Evolutionary conservation across 1,140 invertebrate species (phyloP).

Genomic region (Drosophila pectinifera): DNA sequence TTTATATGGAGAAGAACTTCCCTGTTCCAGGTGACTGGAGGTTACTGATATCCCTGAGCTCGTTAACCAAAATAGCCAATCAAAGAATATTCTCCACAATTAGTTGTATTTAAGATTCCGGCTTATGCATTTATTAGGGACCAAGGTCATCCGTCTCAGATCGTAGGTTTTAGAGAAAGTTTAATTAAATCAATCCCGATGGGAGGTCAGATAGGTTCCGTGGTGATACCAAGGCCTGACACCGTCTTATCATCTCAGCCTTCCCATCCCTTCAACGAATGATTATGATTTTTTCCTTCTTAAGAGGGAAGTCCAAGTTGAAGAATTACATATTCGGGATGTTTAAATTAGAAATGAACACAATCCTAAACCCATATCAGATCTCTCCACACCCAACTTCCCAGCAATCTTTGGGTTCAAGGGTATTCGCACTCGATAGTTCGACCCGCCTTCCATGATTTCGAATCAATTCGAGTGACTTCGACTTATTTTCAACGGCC

Average conservation of each 20-base stretch:
- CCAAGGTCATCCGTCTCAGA: not conserved
- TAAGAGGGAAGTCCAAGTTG: not conserved
- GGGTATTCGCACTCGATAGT: slow-evolving; percentile 3
- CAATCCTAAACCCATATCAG: not conserved
- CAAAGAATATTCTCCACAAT: too few relatives aligned
- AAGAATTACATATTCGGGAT: not conserved
- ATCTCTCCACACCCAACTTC: not conserved
- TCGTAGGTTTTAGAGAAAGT: not conserved
- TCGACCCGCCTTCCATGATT: not conserved
- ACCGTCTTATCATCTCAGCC: too few relatives aligned
- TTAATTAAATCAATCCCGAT: not conserved
- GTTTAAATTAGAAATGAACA: not conserved
- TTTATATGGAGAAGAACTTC: too few relatives aligned
- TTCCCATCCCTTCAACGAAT: not conserved
- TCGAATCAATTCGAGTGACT: not conserved
- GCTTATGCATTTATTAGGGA: too few relatives aligned
- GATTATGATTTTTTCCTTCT: too few relatives aligned
- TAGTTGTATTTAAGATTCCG: too few relatives aligned
- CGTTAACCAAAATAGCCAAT: too few relatives aligned
- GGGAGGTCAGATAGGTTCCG: not conserved
- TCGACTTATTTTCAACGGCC: slow-evolving; percentile 17
- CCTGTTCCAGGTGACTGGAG: too few relatives aligned
- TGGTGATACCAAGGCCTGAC: not conserved
- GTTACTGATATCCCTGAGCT: too few relatives aligned
- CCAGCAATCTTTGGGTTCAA: slow-evolving; percentile 12